phyloP scores from a whole-genome alignment of 2,888 invertebrate genomes.

The Iphiclides podalirius region DNA sequence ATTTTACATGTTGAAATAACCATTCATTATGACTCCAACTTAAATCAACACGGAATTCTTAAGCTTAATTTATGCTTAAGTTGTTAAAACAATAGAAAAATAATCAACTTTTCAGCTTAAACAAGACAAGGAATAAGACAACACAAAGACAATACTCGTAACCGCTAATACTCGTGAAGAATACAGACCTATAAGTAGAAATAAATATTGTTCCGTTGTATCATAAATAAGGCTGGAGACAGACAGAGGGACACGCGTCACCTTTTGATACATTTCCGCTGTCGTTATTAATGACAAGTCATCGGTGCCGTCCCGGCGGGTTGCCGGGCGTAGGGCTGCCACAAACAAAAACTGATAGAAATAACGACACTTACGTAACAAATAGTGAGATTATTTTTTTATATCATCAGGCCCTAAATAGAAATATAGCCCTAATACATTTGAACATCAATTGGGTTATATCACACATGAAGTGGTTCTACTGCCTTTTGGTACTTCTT shows the following conservation, averaged over 20 bases:
- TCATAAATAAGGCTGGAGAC: slow-evolving; percentile 76
- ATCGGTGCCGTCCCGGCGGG: slow-evolving; percentile 75
- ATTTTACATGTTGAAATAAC: too few species aligned
- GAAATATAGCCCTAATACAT: too few species aligned
- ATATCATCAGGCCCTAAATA: not conserved
- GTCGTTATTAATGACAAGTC: slow-evolving; percentile 82
- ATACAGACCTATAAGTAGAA: slow-evolving; percentile 41
- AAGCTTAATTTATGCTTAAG: too few species aligned
- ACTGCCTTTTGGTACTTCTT: too few species aligned
- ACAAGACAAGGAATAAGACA: too few species aligned
- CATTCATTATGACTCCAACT: too few species aligned
- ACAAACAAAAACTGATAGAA: slow-evolving; percentile 7
- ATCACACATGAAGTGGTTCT: too few species aligned
- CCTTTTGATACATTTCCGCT: slow-evolving; percentile 80
- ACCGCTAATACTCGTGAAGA: slow-evolving; percentile 36
- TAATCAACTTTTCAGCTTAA: too few species aligned
- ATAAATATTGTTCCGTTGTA: slow-evolving; percentile 73
- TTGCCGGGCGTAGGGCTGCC: slow-evolving; percentile 52
- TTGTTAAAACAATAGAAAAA: too few species aligned
- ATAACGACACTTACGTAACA: too few species aligned
- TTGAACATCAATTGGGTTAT: too few species aligned
- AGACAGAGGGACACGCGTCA: slow-evolving; percentile 76
- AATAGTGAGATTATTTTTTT: not conserved
- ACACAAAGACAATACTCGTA: slow-evolving; percentile 31
- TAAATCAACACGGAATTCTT: too few species aligned